Percentiles rank a stretch among this genome's conserved stretches.
phyloP scores from a whole-genome alignment of 2,797 vertebrate genomes.

The Sitta carolinensis region DNA sequence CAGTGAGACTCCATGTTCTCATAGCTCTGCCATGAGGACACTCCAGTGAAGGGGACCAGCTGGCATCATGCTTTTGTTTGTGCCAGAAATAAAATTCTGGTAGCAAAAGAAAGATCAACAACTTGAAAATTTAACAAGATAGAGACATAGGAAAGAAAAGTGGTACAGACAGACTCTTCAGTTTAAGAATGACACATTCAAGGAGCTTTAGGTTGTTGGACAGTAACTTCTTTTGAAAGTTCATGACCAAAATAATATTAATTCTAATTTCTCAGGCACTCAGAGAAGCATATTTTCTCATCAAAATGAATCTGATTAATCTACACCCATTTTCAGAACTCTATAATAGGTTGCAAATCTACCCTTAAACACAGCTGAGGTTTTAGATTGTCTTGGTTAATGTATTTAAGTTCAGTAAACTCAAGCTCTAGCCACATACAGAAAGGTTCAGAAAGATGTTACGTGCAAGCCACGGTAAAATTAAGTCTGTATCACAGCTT shows the following conservation, averaged over 20 bases:
- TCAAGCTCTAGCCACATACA: neutral
- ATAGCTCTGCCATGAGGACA: neutral
- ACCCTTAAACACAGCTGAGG: neutral
- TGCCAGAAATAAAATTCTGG: neutral
- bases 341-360: neutral
- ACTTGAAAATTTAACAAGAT: neutral
- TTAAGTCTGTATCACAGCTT: neutral
- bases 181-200: neutral
- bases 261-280: neutral
- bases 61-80: neutral
- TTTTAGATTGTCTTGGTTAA: neutral
- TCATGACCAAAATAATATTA: neutral
- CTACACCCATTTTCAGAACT: neutral
- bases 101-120: neutral
- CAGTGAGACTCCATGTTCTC: neutral
- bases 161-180: fast-evolving
- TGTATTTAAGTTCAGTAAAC: neutral
- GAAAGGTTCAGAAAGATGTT: neutral
- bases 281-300: neutral
- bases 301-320: neutral
- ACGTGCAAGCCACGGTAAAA: neutral
- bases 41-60: fast-evolving
- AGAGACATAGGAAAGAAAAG: neutral
- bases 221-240: neutral
- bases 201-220: neutral